Conservation (phyloP, 2,888 invertebrate species). For the Timema podura region DNA sequence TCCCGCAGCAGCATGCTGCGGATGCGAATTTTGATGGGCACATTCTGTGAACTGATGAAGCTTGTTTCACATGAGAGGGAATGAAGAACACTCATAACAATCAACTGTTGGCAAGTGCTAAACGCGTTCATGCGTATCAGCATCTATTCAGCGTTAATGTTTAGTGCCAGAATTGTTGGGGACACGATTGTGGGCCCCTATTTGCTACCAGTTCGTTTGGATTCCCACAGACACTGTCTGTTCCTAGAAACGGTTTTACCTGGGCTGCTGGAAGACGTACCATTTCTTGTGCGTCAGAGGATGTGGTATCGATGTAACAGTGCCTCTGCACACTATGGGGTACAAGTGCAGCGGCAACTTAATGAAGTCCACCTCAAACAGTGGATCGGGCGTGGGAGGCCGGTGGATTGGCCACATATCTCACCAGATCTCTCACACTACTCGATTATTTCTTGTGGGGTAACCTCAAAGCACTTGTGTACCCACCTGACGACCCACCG, state of each 20-base stretch:
- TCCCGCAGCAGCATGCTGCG: constrained; percentile 1
- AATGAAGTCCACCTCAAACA: neutral
- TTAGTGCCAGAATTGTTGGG: no score
- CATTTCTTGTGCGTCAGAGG: neutral
- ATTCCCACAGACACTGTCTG: neutral
- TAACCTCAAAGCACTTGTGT: constrained; percentile 1
- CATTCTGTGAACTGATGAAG: constrained; percentile 15
- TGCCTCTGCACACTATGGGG: neutral
- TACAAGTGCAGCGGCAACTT: neutral
- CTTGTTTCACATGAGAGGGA: constrained; percentile 7
- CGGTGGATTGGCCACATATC: neutral
- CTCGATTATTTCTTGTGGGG: neutral
- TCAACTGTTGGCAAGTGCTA: neutral
- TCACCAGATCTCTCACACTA: neutral
- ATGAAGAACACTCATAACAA: constrained; percentile 5
- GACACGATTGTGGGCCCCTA: no score
- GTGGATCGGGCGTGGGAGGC: neutral
- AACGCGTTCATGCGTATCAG: constrained; percentile 2
- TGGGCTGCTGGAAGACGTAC: neutral
- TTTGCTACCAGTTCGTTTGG: neutral
- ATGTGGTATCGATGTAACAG: constrained; percentile 2
- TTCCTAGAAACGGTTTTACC: neutral
- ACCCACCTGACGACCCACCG: constrained; percentile 1
- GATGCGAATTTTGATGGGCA: neutral
- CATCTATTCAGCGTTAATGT: neutral